Evolutionary conservation across 2,888 invertebrate genomes (phyloP), one percentile per base, ranked within the genome.

Genomic region (Perithous albicinctus): DNA sequence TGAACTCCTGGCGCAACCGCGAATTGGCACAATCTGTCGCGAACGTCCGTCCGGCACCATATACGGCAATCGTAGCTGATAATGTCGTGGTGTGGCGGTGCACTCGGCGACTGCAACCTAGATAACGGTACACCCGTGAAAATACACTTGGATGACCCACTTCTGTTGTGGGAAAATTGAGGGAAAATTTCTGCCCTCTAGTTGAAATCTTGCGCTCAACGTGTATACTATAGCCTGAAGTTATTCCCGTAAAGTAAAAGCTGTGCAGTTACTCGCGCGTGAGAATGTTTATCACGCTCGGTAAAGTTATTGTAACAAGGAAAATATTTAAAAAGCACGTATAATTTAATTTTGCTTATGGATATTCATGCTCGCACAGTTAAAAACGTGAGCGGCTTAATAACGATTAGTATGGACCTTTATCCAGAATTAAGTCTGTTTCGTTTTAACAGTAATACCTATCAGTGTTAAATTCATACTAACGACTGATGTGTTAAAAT

Each of bases 1-100:
- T 80, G 38, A 76, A 72, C 51, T 72, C 66, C 61, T 43, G 48
- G 26, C 5, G 51, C 51, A 23, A 48, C 64, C 76, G 72, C 78
- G 75, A 75, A 80, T 72, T 67, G 73, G 78, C 80, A 78, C 82
- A 82, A 80, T 84, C 80, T 85, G 78, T 82, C 67, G 80, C 74
- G 54, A 80, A 85, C 67, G 76, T 70, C 76, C 56, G 69, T 73
- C 48, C 61, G 35, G 38, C 46, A 59, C 23, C 54, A 74, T 51
- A 66, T 15, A 41, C 54, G 46, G 48, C 26, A 72, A 20, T 66
- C 69, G 64, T 48, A 48, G 64, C 48, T 70, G 41, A 20, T 70
- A 75, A 64, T 56, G 64, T 76, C 48, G 64, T 20, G 46, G 43
- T 61, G 43, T 61, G 43, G 23, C 73, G 26, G 20, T 74, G 72